These are phyloP conservation scores for Nomia melanderi DNA, from an alignment of 1,140 invertebrate species.

Conservation along the genomic window DNA sequence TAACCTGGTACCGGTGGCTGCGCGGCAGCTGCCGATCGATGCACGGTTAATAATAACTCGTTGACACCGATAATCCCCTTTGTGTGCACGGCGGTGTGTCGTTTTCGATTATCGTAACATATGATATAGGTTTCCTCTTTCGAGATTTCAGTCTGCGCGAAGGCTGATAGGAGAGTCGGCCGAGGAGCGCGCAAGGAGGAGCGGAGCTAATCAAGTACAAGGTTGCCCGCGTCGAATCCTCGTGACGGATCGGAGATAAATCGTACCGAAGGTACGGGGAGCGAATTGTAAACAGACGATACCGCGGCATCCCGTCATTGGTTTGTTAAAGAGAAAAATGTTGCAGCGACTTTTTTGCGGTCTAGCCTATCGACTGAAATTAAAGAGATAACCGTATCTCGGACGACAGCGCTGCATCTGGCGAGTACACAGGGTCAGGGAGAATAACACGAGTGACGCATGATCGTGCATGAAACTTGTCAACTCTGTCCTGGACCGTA, in stretches of 20 bases:
- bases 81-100: no score
- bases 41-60: neutral
- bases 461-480: neutral
- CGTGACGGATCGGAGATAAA: no score
- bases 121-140: no score
- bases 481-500: neutral
- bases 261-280: neutral
- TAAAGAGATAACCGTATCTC: neutral
- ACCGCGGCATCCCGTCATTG: no score
- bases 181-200: neutral
- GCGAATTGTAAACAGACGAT: neutral
- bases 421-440: neutral
- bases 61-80: no score
- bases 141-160: neutral
- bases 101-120: neutral
- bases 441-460: neutral
- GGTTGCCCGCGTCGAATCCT: no score
- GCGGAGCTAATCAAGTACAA: neutral
- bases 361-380: neutral
- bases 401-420: neutral
- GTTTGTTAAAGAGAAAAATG: neutral
- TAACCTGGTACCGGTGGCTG: neutral
- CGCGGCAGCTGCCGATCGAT: neutral
- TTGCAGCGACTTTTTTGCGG: neutral
- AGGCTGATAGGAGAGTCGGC: neutral